These are phyloP conservation scores for Cydia splendana DNA, from an alignment of 1,140 invertebrate genomes.

Conservation along the genomic window DNA sequence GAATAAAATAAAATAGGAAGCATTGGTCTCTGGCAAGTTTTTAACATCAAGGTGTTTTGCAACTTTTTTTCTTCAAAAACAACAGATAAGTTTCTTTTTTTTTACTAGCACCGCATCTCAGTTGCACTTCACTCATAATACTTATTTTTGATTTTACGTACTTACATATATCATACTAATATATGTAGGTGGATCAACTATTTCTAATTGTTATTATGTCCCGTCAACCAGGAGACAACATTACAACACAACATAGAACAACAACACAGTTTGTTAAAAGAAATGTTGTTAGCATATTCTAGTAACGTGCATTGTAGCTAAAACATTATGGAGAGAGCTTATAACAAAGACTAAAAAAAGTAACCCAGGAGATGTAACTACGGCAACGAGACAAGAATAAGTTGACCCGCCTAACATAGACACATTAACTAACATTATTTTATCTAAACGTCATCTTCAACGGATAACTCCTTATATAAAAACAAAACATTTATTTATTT, in stretches of 20 bases:
- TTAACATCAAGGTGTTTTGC: conserved; percentile 7
- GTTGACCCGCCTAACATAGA: neutral
- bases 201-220: neutral
- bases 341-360: neutral
- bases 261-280: neutral
- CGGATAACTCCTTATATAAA: no score
- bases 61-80: conserved; percentile 13
- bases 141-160: neutral
- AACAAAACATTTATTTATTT: no score
- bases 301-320: no score
- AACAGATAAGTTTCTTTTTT: conserved; percentile 4
- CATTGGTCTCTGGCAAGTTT: neutral
- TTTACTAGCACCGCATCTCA: conserved; percentile 11
- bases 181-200: neutral
- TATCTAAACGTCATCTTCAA: neutral
- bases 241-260: no score
- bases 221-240: neutral
- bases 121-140: neutral
- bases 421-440: neutral
- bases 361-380: neutral
- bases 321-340: no score
- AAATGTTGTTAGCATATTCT: no score
- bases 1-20: neutral
- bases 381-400: neutral
- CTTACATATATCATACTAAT: no score